Evolutionary conservation across 2,797 vertebrate genomes (phyloP), one percentile per base, ranked within the genome.

Genomic region (Epinephelus coioides): DNA sequence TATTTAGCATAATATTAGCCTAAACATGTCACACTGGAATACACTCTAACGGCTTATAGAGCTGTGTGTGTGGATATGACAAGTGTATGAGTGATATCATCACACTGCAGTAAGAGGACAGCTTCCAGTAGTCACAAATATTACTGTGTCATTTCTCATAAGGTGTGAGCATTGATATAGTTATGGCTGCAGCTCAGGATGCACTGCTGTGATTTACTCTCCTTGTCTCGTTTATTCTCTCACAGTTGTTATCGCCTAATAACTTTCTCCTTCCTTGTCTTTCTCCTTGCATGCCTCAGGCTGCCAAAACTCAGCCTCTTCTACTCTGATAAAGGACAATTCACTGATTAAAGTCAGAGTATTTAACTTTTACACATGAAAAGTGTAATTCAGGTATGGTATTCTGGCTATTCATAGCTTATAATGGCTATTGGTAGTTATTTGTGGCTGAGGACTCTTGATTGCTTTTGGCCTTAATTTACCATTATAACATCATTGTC

Each of bases 1-100:
- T 15, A 90, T 92, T 43, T 91, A 88, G 63, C 87, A 87, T 88
- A 88, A 86, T 88, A 88, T 92, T 82, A 82, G 64, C 78, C 56
- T 66, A 79, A 82, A 89, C 76, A 78, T 75, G 74, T 63, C 85
- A 76, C 64, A 74, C 67, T 76, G 70, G 59, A 83, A 90, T 27
- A 83, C 21, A 30, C 59, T 75, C 60, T 60, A 76, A 73, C 17
- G 1, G 69, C 62, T 81, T 59, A 75, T 60, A 46, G 62, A 69
- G 60, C 3, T 66, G 15, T 75, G 23, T 73, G 19, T 82, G 64
- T 73, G 43, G 8, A 54, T 40, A 34, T 74, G 62, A 47, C 6
- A 5, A 38, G 53, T 67, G 64, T 51, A 4, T 70, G 38, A 69
- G 40, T 65, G 70, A 60, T 51, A 23, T 69, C 30, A 57, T 76